A percentile compares a stretch with the other conserved stretches of the same genome.
These are phyloP conservation scores for Drosophila watanabei DNA, from an alignment of 1,140 invertebrate genomes.

Conservation along the genomic window DNA sequence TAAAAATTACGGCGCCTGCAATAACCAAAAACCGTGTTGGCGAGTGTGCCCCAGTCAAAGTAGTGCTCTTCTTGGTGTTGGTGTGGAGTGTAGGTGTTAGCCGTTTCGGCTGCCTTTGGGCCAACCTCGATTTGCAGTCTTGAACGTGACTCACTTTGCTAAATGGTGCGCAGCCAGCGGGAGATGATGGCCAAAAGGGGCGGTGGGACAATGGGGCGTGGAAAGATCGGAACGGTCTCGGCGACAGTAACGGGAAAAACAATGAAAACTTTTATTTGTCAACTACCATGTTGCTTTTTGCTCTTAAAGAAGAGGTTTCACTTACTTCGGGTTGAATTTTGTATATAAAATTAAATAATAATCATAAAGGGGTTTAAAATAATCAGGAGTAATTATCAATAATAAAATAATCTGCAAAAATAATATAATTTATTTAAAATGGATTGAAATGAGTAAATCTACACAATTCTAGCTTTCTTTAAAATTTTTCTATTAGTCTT, in stretches of 20 bases:
- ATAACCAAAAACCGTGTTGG: conserved; percentile 69
- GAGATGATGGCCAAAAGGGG: conserved; percentile 32
- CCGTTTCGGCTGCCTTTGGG: conserved; percentile 54
- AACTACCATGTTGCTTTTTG: conserved; percentile 61
- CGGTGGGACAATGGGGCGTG: conserved; percentile 1
- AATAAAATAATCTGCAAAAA: not conserved
- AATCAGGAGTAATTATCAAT: not conserved
- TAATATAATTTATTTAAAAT: not conserved
- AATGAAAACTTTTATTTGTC: conserved; percentile 78
- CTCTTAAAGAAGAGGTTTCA: not conserved
- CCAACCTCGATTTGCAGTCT: conserved; percentile 76
- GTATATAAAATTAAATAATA: too few species aligned
- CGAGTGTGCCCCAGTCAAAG: conserved; percentile 58
- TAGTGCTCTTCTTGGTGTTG: conserved; percentile 10
- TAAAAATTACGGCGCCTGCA: conserved; percentile 72
- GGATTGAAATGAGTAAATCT: too few species aligned
- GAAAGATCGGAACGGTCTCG: conserved; percentile 42
- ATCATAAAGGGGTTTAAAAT: not conserved
- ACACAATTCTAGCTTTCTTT: too few species aligned
- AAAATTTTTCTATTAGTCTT: too few species aligned
- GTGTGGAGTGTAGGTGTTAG: conserved; percentile 41
- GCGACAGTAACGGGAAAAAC: conserved; percentile 56
- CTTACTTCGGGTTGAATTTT: not conserved
- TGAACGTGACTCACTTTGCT: conserved; percentile 81
- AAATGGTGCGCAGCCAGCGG: conserved; percentile 73